Evolutionary conservation across 2,888 invertebrate species (phyloP), one percentile per base, ranked within the genome.

Genomic region (Cryptocephalus moraei): DNA sequence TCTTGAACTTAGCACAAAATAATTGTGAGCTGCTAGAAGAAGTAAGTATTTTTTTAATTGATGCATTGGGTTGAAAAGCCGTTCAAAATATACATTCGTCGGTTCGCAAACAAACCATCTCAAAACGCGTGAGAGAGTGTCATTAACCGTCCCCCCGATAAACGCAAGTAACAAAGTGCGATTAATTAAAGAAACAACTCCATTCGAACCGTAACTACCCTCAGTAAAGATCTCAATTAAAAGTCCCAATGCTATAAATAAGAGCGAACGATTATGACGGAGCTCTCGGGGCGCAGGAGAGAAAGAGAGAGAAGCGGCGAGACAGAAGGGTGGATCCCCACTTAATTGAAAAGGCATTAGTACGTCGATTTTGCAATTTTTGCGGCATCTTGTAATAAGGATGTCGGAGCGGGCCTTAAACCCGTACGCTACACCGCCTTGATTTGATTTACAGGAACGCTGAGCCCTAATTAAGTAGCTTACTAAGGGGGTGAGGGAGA

Each of bases 371-470:
- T 40, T 47, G 53, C 49, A 57, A 61, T 59, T 58, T 61, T 60
- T 61, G 55, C 56, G 51, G 55, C 53, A 54, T 54, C 46, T 57
- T 59, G 57, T 57, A 58, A 59, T 59, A 51, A 57, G 55, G 55
- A 57, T 58, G 61, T 58, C 57, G 56, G 57, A 55, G 56, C 58
- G 54, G 54, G 54, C 56, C 49, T 47, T 44, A 46, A 49, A 45
- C 42, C 43, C 47, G 56, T 57, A 54, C 57, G 62, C 22, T 6
- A 22, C 22, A 22, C 22, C 22, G 22, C 22, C 22, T 22, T 22
- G 22, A 65, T 61, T 62, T 65, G 64, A 67, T 66, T 66, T 65
- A 63, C 62, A 61, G 62, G 51, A 59, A 56, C 57, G 55, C 62
- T 59, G 60, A 59, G 60, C 60, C 60, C 60, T 65, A 67, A 67